Conservation (phyloP, 2,113 vertebrate species). For the Recurvirostra avosetta region DNA sequence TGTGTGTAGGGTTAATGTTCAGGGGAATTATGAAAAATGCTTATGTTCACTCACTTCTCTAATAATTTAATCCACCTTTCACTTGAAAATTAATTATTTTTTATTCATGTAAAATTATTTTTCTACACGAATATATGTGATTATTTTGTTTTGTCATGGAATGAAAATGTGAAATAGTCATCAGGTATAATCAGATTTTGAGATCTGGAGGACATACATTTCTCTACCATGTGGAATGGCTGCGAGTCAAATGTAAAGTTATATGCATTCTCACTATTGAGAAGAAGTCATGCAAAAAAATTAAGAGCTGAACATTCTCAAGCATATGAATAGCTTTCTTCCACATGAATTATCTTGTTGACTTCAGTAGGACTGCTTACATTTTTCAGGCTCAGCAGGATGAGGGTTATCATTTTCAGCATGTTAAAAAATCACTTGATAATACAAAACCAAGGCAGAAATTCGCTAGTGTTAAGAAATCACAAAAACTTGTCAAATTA, state of each 20-base stretch:
- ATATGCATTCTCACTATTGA: background rate
- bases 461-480: background rate
- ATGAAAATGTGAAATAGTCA: background rate
- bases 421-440: background rate
- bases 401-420: background rate
- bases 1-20: background rate
- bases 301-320: background rate
- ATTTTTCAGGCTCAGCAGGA: background rate
- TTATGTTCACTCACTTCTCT: background rate
- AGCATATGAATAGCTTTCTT: background rate
- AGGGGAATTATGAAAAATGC: background rate
- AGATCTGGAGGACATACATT: background rate
- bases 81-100: background rate
- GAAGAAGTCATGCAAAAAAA: background rate
- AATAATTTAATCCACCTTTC: background rate
- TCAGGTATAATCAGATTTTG: background rate
- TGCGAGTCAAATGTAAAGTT: background rate
- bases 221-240: background rate
- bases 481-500: background rate
- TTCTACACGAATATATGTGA: background rate
- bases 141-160: background rate
- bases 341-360: background rate
- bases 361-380: background rate
- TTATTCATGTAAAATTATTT: background rate
- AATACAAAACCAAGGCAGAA: background rate